Evolutionary conservation across 2,888 invertebrate species (phyloP), one percentile per base, ranked within the genome.

Genomic region (Mylabris sibirica): DNA sequence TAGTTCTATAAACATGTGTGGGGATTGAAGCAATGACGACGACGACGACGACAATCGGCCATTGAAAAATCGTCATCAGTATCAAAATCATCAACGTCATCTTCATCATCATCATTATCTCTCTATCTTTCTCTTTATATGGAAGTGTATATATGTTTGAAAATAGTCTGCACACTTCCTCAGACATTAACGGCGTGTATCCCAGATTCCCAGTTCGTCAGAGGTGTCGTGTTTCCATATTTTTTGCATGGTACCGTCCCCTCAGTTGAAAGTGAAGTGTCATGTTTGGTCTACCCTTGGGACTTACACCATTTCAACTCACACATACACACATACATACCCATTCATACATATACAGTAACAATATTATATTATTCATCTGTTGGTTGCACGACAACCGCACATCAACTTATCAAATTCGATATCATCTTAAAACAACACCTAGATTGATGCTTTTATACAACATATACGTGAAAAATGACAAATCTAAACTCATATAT

Each of bases 211-310:
- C 75, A 69, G 67, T 70, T 73, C 75, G 76, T 77, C 77, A 61
- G 68, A 74, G 79, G 81, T 82, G 82, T 83, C 82, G 79, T 79
- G 81, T 83, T 82, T 82, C 81, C 77, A 81, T 77, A 79, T 79
- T 82, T 80, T 82, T 81, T 81, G 81, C 81, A 81, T 82, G 79
- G 76, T 76, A 74, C 72, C 61, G 76, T 72, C 77, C 75, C 77
- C 75, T 72, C 72, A 76, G 74, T 73, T 78, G 78, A 84, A 84
- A 85, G 84, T 84, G 83, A 82, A 84, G 85, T 85, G 84, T 85
- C 85, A 81, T 84, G 84, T 85, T 81, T 79, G 79, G 76, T 77
- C 75, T 70, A 78, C 80, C 80, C 81, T 77, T 73, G 77, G 82
- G 83, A 81, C 75, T 69, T 73, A 72, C 76, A 75, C 73, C 72